Base-by-base conservation (phyloP, 2,888 invertebrate genomes). In the Drosophila anomelani region DNA sequence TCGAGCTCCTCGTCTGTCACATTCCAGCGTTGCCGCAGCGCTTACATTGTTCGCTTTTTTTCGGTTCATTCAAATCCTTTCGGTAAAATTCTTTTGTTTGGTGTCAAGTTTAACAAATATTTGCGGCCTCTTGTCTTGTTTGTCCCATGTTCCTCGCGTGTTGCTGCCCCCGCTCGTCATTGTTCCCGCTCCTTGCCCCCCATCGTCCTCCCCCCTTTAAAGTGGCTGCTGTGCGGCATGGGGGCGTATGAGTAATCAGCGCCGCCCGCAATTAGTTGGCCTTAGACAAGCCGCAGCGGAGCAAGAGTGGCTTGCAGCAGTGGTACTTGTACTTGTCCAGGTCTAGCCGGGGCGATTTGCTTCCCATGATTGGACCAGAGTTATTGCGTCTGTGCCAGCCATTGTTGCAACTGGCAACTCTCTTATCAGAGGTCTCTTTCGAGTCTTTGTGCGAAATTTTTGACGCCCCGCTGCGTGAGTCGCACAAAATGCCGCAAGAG, bases 71-170 rank as follows among this genome's bases (percentile, higher is more conserved):
- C 80, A 85, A 88, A 83, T 86, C 78, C 80, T 81, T 86, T 88
- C 85, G 90, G 89, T 85, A 87, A 89, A 88, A 88, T 89, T 89
- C 89, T 90, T 91, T 91, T 91, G 90, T 90, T 89, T 91, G 90
- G 90, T 90, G 90, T 90, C 90, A 90, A 90, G 90, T 90, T 90
- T 88, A 90, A 88, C 90, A 90, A 91, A 90, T 88, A 90, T 90
- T 90, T 90, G 82, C 85, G 78, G 76, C 77, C 75, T 66, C 73
- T 74, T 76, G 76, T 85, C 83, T 85, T 85, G 80, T 87, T 85
- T 78, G 79, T 77, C 74, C 76, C 81, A 74, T 85, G 78, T 87
- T 77, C 61, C 75, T 75, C 75, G 71, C 86, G 74, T 77, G 73
- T 77, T 64, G 64, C 67, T 61, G 26, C 46, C 47, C 72, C 74